These are phyloP conservation scores for Leucoraja erinaceus DNA, from an alignment of 2,113 vertebrate species.

Conservation along the genomic window DNA sequence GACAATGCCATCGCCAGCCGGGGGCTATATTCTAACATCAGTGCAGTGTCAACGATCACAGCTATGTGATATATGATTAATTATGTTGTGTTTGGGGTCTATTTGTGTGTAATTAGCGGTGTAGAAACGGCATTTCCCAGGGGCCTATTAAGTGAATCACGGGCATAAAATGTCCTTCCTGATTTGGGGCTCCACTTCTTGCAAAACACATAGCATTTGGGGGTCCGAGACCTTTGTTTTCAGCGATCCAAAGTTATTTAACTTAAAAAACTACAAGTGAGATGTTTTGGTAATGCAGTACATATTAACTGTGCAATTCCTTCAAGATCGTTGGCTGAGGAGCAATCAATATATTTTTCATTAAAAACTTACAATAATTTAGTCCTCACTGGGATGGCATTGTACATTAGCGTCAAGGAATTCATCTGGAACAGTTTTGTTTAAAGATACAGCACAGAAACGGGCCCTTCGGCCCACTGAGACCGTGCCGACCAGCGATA, in stretches of 20 bases:
- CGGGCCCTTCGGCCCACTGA: no score
- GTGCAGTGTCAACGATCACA: no score
- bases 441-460: no score
- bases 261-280: neutral
- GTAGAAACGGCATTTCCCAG: no score
- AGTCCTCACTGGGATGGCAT: neutral
- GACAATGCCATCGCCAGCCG: no score
- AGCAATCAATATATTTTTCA: neutral
- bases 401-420: neutral
- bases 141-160: neutral
- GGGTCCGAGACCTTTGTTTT: neutral
- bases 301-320: neutral
- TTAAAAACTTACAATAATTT: neutral
- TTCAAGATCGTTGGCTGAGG: neutral
- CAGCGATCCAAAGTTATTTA: neutral
- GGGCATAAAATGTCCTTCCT: conserved; percentile 4
- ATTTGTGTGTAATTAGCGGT: no score
- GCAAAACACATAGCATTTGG: no score
- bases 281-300: neutral
- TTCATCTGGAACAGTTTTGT: neutral
- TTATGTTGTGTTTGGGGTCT: no score
- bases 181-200: no score
- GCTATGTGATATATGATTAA: no score
- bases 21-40: no score
- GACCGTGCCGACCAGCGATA: no score